Conservation (phyloP, 2,888 invertebrate species). For the Pyrocoelia pectoralis region DNA sequence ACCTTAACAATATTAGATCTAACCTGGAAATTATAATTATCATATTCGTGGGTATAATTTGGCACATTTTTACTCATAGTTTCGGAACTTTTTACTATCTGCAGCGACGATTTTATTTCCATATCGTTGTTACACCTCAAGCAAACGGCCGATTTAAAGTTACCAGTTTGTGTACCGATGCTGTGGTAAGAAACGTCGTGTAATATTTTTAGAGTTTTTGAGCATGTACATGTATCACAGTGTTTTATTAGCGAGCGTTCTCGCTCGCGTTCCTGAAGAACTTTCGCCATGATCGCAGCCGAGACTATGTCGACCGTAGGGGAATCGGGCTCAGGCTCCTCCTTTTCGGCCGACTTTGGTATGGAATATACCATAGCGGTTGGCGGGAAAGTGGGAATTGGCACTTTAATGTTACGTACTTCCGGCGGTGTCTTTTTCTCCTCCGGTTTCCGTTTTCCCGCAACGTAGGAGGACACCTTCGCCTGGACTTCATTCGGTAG, state of each 20-base stretch:
- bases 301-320: slow-evolving; percentile 79
- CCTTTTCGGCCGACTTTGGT: slow-evolving; percentile 59
- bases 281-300: slow-evolving; percentile 90
- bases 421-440: slow-evolving; percentile 59
- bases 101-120: slow-evolving; percentile 39
- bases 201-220: slow-evolving; percentile 62
- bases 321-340: slow-evolving; percentile 63
- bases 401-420: slow-evolving; percentile 73
- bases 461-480: slow-evolving; percentile 82
- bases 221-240: slow-evolving; percentile 83
- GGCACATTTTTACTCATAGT: slow-evolving; percentile 41
- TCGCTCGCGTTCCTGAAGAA: slow-evolving; percentile 85
- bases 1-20: slow-evolving; percentile 45
- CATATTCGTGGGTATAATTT: slow-evolving; percentile 43
- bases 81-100: slow-evolving; percentile 47
- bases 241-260: slow-evolving; percentile 81
- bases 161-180: slow-evolving; percentile 72
- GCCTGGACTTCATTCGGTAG: slow-evolving; percentile 91
- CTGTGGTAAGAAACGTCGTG: slow-evolving; percentile 66
- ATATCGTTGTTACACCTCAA: slow-evolving; percentile 66
- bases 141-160: slow-evolving; percentile 65
- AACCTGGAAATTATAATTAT: slow-evolving; percentile 26
- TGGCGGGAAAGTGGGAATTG: slow-evolving; percentile 82
- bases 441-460: slow-evolving; percentile 67
- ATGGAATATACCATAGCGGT: slow-evolving; percentile 82